These are phyloP conservation scores for Xiphorhynchus erythropygius DNA, from an alignment of 2,797 vertebrate genomes.

Conservation along the genomic window DNA sequence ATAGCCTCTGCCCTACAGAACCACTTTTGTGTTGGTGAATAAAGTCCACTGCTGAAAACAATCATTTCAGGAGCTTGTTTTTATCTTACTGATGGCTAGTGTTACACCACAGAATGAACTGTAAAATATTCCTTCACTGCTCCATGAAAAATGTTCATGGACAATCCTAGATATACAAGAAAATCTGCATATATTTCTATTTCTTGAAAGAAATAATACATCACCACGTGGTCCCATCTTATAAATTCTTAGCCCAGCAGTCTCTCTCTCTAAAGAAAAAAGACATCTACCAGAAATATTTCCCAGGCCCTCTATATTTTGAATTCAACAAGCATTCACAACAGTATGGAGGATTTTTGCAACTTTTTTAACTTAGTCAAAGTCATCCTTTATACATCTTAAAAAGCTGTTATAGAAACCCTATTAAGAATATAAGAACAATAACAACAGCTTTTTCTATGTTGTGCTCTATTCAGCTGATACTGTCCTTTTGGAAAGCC, in stretches of 20 bases:
- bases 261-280: conserved; percentile 6
- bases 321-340: not conserved
- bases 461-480: conserved; percentile 82
- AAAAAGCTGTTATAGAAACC: not conserved
- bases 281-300: not conserved
- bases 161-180: not conserved
- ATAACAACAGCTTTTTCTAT: conserved; percentile 67
- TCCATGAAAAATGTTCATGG: not conserved
- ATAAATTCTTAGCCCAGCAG: not conserved
- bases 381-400: not conserved
- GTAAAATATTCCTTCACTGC: conserved; percentile 9
- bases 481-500: conserved; percentile 94
- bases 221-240: not conserved
- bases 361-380: not conserved
- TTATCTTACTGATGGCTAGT: not conserved
- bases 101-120: not conserved
- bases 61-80: conserved; percentile 42
- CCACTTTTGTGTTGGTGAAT: not conserved
- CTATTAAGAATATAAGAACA: conserved; percentile 33
- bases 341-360: not conserved
- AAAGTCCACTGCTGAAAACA: conserved; percentile 31
- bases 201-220: conserved; percentile 11
- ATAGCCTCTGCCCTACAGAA: not conserved
- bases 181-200: not conserved
- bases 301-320: not conserved